These are phyloP conservation scores for Parapsyche elsis DNA, from an alignment of 1,140 invertebrate species.

Conservation along the genomic window DNA sequence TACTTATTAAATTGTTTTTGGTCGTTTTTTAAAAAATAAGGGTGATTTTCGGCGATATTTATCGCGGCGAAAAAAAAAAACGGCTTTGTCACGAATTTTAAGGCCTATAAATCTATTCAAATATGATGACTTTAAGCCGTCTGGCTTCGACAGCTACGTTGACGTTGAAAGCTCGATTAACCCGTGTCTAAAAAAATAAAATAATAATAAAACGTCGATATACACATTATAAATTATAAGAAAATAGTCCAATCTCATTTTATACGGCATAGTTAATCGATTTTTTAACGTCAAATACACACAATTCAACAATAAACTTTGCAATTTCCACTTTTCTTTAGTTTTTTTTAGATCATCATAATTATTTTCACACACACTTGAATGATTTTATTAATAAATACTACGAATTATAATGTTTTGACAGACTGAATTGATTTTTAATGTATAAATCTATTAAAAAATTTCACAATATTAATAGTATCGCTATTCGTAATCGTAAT, in stretches of 20 bases:
- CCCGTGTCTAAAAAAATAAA: constrained; percentile 5
- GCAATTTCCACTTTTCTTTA: too few relatives aligned
- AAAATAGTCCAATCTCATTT: not conserved
- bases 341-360: too few relatives aligned
- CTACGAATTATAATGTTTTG: too few relatives aligned
- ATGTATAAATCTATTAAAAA: too few relatives aligned
- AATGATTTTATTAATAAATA: too few relatives aligned
- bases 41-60: not conserved
- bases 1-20: not conserved
- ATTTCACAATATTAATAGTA: too few relatives aligned
- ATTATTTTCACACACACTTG: too few relatives aligned
- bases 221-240: constrained; percentile 8
- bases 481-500: too few relatives aligned
- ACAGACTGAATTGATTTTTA: too few relatives aligned
- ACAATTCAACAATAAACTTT: too few relatives aligned
- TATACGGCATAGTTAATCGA: too few relatives aligned
- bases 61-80: not conserved
- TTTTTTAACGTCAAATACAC: too few relatives aligned
- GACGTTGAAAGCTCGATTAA: constrained; percentile 32
- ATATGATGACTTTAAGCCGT: constrained; percentile 38
- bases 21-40: not conserved
- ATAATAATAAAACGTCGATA: not conserved
- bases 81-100: constrained; percentile 32
- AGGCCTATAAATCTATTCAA: constrained; percentile 31
- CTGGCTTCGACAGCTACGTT: constrained; percentile 26